Conservation (phyloP, 2,113 vertebrate genomes). For the Sorex fumeus region DNA sequence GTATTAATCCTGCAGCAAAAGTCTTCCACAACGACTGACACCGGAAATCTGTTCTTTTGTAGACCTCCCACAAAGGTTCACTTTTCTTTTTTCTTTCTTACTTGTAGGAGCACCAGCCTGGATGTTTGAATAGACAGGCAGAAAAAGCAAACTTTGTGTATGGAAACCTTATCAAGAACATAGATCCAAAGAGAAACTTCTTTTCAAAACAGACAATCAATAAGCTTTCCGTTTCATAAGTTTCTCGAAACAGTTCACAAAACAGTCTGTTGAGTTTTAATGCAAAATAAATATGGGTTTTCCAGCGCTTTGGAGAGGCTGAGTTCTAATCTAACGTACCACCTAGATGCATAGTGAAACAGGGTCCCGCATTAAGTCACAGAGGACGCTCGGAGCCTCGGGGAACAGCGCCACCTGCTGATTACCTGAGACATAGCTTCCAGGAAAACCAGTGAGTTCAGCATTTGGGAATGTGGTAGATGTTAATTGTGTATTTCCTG, state of each 20-base stretch:
- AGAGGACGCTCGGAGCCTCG: constrained; percentile 25
- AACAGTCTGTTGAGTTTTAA: not conserved
- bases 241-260: not conserved
- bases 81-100: constrained; percentile 1
- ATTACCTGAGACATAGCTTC: constrained; percentile 9
- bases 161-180: constrained; percentile 39
- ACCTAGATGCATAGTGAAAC: not conserved
- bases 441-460: not conserved
- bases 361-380: not conserved
- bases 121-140: not conserved
- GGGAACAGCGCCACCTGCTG: constrained; percentile 83
- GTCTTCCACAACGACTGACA: not conserved
- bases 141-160: constrained; percentile 14
- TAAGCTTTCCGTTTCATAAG: not conserved
- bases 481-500: constrained; percentile 45
- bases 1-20: not conserved
- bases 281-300: not conserved
- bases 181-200: constrained; percentile 11
- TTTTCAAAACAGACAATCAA: not conserved
- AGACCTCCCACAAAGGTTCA: not conserved
- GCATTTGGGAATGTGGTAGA: not conserved
- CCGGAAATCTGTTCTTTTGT: not conserved
- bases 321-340: not conserved
- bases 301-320: not conserved
- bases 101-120: not conserved